phyloP scores from a whole-genome alignment of 1,140 invertebrate species.

The Uloborus diversus region DNA sequence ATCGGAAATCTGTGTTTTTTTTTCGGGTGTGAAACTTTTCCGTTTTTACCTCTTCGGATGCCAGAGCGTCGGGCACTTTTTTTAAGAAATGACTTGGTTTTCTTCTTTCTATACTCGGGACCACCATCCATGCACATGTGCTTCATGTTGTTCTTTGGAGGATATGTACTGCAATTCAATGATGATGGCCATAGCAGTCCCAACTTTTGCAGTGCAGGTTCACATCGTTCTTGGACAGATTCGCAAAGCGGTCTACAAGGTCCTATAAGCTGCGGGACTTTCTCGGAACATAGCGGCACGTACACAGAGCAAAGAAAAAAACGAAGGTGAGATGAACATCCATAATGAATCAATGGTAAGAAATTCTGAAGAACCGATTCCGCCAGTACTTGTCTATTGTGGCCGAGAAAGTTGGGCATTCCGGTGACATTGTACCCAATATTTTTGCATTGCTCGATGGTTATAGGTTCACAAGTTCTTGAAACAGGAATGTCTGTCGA shows the following conservation, averaged over 20 bases:
- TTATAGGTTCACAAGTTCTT: slow-evolving; percentile 83
- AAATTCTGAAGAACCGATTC: slow-evolving; percentile 86
- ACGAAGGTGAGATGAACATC: slow-evolving; percentile 87
- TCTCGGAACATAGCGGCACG: slow-evolving; percentile 95
- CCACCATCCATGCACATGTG: slow-evolving; percentile 94
- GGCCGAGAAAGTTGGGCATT: slow-evolving; percentile 89
- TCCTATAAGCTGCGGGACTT: slow-evolving; percentile 88
- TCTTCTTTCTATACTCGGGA: slow-evolving; percentile 63
- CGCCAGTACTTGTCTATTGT: slow-evolving; percentile 84
- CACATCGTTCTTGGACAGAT: slow-evolving; percentile 82
- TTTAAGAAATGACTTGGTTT: not conserved
- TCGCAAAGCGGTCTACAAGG: slow-evolving; percentile 90
- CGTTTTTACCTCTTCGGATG: not conserved
- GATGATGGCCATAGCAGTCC: slow-evolving; percentile 90
- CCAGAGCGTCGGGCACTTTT: not conserved
- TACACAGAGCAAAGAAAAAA: slow-evolving; percentile 94
- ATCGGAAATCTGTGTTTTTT: not conserved
- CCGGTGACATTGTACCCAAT: slow-evolving; percentile 95
- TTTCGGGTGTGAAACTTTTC: not conserved
- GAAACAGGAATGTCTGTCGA: not conserved
- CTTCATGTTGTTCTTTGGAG: slow-evolving; percentile 81
- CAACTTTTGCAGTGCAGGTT: slow-evolving; percentile 86
- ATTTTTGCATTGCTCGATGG: slow-evolving; percentile 90
- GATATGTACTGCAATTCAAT: slow-evolving; percentile 90
- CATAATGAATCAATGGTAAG: slow-evolving; percentile 90